These are phyloP conservation scores for Pipistrellus pygmaeus DNA, from an alignment of 2,797 vertebrate genomes.

Conservation along the genomic window DNA sequence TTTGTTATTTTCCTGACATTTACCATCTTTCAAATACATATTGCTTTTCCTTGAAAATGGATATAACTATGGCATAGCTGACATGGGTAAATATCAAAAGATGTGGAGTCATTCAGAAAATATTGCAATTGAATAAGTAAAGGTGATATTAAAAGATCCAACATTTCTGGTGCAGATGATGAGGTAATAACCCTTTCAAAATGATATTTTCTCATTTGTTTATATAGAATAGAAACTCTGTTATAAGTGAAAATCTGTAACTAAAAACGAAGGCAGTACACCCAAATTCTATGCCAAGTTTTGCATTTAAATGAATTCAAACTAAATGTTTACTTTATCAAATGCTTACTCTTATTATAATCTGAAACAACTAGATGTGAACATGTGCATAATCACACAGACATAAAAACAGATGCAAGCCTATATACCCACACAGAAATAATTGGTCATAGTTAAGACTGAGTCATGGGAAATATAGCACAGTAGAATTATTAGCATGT, in stretches of 20 bases:
- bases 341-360: neutral
- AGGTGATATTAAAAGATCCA: conserved; percentile 5
- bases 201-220: neutral
- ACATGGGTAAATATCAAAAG: conserved; percentile 44
- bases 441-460: neutral
- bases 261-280: neutral
- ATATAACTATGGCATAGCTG: neutral
- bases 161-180: neutral
- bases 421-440: neutral
- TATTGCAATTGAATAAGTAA: neutral
- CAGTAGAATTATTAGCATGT: neutral
- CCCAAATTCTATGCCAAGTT: neutral
- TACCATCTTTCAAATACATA: neutral
- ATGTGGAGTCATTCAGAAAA: neutral
- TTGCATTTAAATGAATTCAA: neutral
- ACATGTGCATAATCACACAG: neutral
- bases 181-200: neutral
- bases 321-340: neutral
- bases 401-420: neutral
- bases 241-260: neutral
- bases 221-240: neutral
- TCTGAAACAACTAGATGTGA: neutral
- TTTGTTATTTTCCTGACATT: conserved; percentile 5
- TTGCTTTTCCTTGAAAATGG: conserved; percentile 3
- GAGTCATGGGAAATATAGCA: neutral